These are phyloP conservation scores for Macrosteles quadrilineatus DNA, from an alignment of 1,140 invertebrate species.

Conservation along the genomic window DNA sequence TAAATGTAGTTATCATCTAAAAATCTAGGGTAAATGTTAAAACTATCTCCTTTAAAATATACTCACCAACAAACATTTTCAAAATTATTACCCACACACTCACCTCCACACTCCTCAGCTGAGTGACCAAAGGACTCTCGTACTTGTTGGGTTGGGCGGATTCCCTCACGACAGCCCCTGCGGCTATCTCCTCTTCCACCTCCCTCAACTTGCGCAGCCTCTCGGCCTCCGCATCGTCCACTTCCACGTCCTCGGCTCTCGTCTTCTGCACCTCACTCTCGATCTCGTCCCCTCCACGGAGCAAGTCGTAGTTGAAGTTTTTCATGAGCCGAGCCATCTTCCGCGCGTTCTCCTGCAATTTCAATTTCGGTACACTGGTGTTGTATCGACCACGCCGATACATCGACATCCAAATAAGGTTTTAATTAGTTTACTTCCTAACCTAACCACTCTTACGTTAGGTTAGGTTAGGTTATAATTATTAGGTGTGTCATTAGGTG, in stretches of 20 bases:
- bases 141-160: conserved; percentile 54
- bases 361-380: too few relatives aligned
- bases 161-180: conserved; percentile 55
- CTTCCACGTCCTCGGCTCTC: not conserved
- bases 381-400: too few relatives aligned
- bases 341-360: not conserved
- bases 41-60: too few relatives aligned
- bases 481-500: too few relatives aligned
- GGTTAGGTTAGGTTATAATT: too few relatives aligned
- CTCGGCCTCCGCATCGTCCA: not conserved
- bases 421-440: too few relatives aligned
- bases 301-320: conserved; percentile 9
- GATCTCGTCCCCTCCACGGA: not conserved
- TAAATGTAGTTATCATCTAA: too few relatives aligned
- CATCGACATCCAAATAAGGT: too few relatives aligned
- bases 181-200: conserved; percentile 50
- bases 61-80: too few relatives aligned
- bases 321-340: not conserved
- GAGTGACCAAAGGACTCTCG: conserved; percentile 60
- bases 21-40: too few relatives aligned
- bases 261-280: not conserved
- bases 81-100: too few relatives aligned
- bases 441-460: too few relatives aligned
- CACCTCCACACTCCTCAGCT: conserved; percentile 59
- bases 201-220: not conserved